A percentile compares a stretch with the other conserved stretches of the same genome.
These are phyloP conservation scores for Dendroctonus ponderosae DNA, from an alignment of 1,140 invertebrate species.

Conservation along the genomic window DNA sequence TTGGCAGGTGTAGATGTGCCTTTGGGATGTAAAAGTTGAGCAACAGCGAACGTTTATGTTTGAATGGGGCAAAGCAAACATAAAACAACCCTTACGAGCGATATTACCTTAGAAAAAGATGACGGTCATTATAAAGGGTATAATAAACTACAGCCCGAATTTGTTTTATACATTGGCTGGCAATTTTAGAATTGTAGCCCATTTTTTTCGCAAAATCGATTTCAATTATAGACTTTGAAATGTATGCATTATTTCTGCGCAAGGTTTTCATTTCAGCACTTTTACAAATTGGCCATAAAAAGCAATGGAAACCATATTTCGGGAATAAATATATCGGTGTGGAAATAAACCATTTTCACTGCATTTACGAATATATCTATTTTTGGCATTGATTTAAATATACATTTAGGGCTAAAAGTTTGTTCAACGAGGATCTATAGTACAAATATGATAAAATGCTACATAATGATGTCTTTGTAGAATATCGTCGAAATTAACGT, in stretches of 20 bases:
- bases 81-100: no score
- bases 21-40: no score
- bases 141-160: no score
- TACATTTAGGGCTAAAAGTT: slow-evolving; percentile 13
- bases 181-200: background rate
- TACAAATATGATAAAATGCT: no score
- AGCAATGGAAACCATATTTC: background rate
- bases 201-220: background rate
- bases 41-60: no score
- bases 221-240: background rate
- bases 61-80: no score
- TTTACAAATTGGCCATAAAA: background rate
- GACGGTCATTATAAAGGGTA: no score
- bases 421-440: background rate
- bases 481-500: no score
- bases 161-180: background rate
- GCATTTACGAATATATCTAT: slow-evolving; percentile 18
- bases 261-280: background rate
- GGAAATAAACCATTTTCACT: background rate
- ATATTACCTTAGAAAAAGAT: no score
- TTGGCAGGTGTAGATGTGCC: no score
- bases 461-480: no score
- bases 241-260: background rate
- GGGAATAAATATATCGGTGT: background rate
- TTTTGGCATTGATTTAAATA: slow-evolving; percentile 17